Evolutionary conservation across 1,140 invertebrate species (phyloP).

Genomic region (Heliconius congener): DNA sequence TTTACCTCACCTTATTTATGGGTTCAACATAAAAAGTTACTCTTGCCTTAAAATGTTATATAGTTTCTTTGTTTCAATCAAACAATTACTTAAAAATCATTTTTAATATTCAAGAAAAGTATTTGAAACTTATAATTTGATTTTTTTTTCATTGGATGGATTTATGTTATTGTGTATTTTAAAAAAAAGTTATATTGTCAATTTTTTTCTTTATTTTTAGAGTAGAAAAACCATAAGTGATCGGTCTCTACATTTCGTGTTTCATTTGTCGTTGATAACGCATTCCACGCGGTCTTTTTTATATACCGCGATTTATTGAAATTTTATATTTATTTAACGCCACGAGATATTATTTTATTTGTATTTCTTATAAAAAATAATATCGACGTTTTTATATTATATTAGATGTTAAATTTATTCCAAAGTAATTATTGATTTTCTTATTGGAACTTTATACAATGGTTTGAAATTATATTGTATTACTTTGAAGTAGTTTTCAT

Average conservation of each 20-base stretch:
- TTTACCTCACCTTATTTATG: not conserved
- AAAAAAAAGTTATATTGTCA: no score
- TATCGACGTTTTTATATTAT: not conserved
- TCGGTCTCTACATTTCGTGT: not conserved
- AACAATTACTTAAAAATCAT: not conserved
- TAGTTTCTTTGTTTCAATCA: not conserved
- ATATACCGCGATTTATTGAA: not conserved
- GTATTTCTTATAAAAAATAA: not conserved
- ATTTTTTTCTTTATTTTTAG: no score
- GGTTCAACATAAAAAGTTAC: not conserved
- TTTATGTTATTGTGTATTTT: not conserved
- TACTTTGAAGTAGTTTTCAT: not conserved
- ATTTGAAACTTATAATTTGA: no score
- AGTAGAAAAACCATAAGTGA: not conserved
- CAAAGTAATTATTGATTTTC: not conserved
- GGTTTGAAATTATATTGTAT: not conserved
- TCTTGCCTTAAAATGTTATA: no score
- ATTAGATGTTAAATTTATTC: not conserved
- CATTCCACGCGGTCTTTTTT: constrained; percentile 1
- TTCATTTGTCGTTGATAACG: not conserved
- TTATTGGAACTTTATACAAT: no score
- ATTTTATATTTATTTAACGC: not conserved
- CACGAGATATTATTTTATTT: not conserved
- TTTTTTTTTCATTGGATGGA: not conserved
- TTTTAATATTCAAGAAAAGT: not conserved